Base-by-base conservation (phyloP, 2,888 invertebrate genomes). In the Pandemis corylana region DNA sequence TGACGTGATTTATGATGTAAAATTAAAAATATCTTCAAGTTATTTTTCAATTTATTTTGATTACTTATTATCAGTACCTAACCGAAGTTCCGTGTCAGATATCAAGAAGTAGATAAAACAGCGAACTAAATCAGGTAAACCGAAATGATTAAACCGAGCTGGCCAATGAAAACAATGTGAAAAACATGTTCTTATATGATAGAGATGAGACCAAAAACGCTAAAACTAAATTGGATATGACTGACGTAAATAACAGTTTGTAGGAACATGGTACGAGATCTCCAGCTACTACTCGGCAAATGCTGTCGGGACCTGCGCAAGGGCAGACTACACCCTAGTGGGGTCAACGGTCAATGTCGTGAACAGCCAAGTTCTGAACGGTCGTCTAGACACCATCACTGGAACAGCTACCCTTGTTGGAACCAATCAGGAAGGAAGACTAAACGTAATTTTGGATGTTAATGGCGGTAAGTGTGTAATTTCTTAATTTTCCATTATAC, bases 391-490 rank as follows among this genome's bases (percentile, higher is more conserved):
- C 41, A 81, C 82, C 12, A 85, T 87, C 36, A 78, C 78, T 59
- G 91, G 90, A 51, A 80, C 81, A 2, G 90, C 90, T 7, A 80
- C 79, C 7, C 41, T 86, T 0, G 82, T 94, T 13, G 95, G 95
- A 0, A 95, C 95, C 78, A 96, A 96, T 81, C 91, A 92, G 0
- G 92, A 90, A 67, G 96, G 95, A 74, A 91, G 95, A 20, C 93
- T 96, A 0, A 92, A 94, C 0, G 96, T 96, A 87, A 95, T 95
- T n/a, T 96, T 96, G 46, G 4, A 75, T 49, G 74, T 75, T 82
- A 90, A 90, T 20, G 94, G 95, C 77, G 87, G 95, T 83, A 78
- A 83, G 66, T 63, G 36, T 64, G 9, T 4, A 64, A 6, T 15
- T 20, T 64, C 6, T n/a, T 10, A 56, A 56, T 10, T 46, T 9